These are phyloP conservation scores for Tragelaphus scriptus DNA, from an alignment of 2,113 vertebrate species.

Conservation along the genomic window DNA sequence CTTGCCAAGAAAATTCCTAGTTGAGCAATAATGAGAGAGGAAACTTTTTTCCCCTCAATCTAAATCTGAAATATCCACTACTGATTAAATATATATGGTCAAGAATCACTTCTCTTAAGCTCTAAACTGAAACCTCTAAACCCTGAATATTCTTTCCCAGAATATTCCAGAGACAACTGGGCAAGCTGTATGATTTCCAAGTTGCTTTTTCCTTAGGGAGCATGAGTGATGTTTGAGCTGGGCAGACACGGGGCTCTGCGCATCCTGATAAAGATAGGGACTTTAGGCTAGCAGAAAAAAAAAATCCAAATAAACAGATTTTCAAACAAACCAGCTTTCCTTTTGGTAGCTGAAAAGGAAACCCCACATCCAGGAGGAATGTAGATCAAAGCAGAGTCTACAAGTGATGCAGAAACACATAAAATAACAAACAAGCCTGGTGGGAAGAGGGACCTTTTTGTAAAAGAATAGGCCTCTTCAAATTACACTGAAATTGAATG, in stretches of 20 bases:
- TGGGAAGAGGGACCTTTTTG: constrained; percentile 83
- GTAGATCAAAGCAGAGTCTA: constrained; percentile 85
- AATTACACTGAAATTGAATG: constrained; percentile 82
- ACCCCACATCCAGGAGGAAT: constrained; percentile 84
- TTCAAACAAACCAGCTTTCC: constrained; percentile 84
- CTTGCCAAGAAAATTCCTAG: constrained; percentile 32
- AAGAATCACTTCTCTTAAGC: constrained; percentile 46
- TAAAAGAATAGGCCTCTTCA: constrained; percentile 84
- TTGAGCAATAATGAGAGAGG: constrained; percentile 39
- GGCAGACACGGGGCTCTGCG: constrained; percentile 68
- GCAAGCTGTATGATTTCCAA: constrained; percentile 66
- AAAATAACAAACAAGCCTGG: constrained; percentile 87
- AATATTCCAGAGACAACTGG: constrained; percentile 37
- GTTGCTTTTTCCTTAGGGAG: constrained; percentile 73
- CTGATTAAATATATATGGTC: constrained; percentile 45
- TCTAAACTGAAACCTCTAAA: constrained; percentile 52
- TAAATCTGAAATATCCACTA: constrained; percentile 27
- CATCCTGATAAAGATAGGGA: constrained; percentile 79
- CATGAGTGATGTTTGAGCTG: constrained; percentile 45
- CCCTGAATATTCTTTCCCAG: constrained; percentile 20
- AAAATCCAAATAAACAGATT: constrained; percentile 82
- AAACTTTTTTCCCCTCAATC: constrained; percentile 11
- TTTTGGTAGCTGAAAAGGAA: constrained; percentile 85
- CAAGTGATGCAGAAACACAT: constrained; percentile 88
- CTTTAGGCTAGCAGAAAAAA: constrained; percentile 72